Evolutionary conservation across 2,113 vertebrate genomes (phyloP), one percentile per base, ranked within the genome.

Genomic region (Miniopterus natalensis): DNA sequence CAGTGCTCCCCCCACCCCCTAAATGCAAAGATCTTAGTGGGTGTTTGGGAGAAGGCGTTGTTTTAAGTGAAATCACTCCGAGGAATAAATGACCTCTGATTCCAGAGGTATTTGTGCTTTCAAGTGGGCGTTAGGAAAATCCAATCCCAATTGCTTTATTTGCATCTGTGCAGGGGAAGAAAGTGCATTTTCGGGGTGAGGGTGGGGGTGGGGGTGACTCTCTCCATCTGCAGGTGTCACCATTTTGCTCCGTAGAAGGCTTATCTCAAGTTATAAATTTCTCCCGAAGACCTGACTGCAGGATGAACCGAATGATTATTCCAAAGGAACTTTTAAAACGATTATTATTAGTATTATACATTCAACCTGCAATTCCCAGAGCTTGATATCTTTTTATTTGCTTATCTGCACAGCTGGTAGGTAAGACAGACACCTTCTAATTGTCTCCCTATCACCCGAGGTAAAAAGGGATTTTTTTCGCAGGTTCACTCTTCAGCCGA

Each of bases 341-440:
- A 9, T 77, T 74, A 53, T 92, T 49, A 83, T 96, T 92, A 61
- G 73, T 71, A 68, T 75, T 71, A 45, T 80, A 95, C 90, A 81
- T 95, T 51, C 51, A n/a, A 3, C 55, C 47, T 27, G 47, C 55
- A 21, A 49, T 78, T 49, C 66, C 6, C 4, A 49, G 36, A 42
- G 18, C 49, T 29, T 8, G 15, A 3, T 63, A 49, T 42, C 65
- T 96, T 94, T 98, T 97, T 96, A 96, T 97, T 95, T 97, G 95
- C 77, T 92, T 95, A 79, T 96, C 92, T 94, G 65, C 49, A 92
- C 83, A 74, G 70, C 95, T 96, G 96, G 90, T 85, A 57, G 95
- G 81, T 97, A 96, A 97, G 97, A 97, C 31, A 98, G 97, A 96
- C 88, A 96, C 96, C 96, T 98, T 97, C 89, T 98, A 97, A 97